These are phyloP conservation scores for Myanophis thanlyinensis DNA, from an alignment of 2,113 vertebrate genomes.

Conservation along the genomic window DNA sequence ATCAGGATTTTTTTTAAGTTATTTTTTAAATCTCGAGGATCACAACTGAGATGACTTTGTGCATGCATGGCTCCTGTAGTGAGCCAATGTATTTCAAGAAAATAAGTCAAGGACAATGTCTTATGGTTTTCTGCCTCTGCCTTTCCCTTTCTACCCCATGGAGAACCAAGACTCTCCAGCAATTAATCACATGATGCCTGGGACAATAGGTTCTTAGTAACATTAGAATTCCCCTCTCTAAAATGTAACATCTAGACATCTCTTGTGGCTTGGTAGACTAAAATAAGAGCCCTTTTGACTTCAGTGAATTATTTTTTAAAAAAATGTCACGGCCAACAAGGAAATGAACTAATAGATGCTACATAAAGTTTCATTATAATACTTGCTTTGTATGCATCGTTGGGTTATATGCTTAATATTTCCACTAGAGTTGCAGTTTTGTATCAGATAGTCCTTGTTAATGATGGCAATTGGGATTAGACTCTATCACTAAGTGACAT, in stretches of 20 bases:
- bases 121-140: neutral
- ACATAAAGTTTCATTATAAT: neutral
- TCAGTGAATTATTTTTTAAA: neutral
- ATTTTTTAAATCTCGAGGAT: neutral
- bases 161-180: neutral
- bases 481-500: neutral
- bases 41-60: neutral
- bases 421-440: neutral
- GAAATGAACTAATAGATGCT: neutral
- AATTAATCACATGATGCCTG: neutral
- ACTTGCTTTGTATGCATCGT: neutral
- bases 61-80: neutral
- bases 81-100: neutral
- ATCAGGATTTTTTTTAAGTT: neutral
- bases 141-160: neutral
- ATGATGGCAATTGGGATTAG: neutral
- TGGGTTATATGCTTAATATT: neutral
- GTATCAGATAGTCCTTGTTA: neutral
- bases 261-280: neutral
- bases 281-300: neutral
- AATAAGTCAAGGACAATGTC: neutral
- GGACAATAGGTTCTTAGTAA: neutral
- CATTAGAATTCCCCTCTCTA: neutral
- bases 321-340: neutral
- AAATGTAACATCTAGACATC: neutral